A percentile compares a stretch with the other conserved stretches of the same genome.
Conservation (phyloP, 2,797 vertebrate species). For the Monodelphis domestica region DNA sequence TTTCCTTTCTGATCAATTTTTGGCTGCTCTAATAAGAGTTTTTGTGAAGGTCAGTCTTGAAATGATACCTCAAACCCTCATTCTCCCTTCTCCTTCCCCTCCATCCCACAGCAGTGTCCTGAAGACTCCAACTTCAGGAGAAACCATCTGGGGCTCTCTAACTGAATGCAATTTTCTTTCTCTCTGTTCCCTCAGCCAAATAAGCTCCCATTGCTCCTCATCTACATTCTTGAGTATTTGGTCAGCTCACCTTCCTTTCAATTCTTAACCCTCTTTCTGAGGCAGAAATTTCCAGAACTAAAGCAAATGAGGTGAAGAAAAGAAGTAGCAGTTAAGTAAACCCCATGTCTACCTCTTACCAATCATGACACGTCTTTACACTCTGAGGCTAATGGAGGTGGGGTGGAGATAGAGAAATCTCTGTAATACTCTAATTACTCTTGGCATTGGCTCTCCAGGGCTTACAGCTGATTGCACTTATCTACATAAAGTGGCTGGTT, state of each 20-base stretch:
- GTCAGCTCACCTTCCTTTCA: background rate
- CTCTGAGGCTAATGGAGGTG: background rate
- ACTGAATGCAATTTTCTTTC: constrained; percentile 1
- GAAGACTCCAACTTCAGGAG: constrained; percentile 17
- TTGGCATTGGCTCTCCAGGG: background rate
- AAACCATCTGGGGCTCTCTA: background rate
- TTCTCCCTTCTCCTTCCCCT: background rate
- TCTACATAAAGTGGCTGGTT: background rate
- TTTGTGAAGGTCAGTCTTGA: background rate
- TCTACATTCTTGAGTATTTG: background rate
- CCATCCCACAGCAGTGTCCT: background rate
- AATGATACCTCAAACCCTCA: background rate
- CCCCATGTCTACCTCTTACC: background rate
- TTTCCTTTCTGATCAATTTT: background rate
- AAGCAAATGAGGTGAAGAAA: background rate
- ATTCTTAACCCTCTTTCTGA: constrained; percentile 1
- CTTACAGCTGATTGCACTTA: background rate
- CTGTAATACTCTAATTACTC: background rate
- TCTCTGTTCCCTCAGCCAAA: background rate
- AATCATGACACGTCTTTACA: constrained; percentile 5
- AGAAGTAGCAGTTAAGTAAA: background rate
- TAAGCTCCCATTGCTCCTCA: background rate
- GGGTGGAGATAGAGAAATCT: background rate
- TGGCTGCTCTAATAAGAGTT: background rate
- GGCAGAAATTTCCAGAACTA: constrained; percentile 8